Evolutionary conservation across 2,888 invertebrate genomes (phyloP).

Genomic region (Emmelina monodactyla): DNA sequence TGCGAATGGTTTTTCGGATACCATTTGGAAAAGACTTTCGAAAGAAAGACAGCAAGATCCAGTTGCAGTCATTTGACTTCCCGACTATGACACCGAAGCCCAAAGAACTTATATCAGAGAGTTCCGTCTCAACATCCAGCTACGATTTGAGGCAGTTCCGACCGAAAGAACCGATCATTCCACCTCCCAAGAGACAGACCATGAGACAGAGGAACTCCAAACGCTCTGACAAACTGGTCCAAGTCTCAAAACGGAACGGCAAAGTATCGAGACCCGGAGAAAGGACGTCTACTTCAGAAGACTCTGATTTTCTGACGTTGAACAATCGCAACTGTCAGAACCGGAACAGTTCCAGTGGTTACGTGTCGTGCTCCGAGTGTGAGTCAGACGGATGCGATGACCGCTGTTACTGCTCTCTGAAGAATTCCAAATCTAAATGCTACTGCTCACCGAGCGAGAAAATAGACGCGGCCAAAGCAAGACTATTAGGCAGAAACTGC

Average conservation of each 20-base stretch:
- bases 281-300: constrained; percentile 69
- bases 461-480: constrained; percentile 39
- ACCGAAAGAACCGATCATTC: constrained; percentile 58
- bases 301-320: constrained; percentile 65
- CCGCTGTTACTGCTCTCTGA: constrained; percentile 85
- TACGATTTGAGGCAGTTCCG: constrained; percentile 69
- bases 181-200: constrained; percentile 47
- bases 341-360: constrained; percentile 72
- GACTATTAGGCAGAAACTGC: constrained; percentile 37
- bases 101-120: constrained; percentile 58
- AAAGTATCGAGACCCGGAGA: constrained; percentile 62
- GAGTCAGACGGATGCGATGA: constrained; percentile 88
- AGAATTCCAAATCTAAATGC: constrained; percentile 66
- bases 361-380: constrained; percentile 89
- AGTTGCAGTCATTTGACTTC: constrained; percentile 27
- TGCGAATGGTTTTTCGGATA: constrained; percentile 71
- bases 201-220: constrained; percentile 47
- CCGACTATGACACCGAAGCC: constrained; percentile 21
- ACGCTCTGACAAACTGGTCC: constrained; percentile 43
- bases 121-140: constrained; percentile 69
- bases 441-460: constrained; percentile 69
- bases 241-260: constrained; percentile 46
- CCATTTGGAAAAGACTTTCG: constrained; percentile 56
- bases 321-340: constrained; percentile 69
- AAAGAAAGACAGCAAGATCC: constrained; percentile 35